Conservation (phyloP, 2,888 invertebrate species). For the Metallyticus violacea region DNA sequence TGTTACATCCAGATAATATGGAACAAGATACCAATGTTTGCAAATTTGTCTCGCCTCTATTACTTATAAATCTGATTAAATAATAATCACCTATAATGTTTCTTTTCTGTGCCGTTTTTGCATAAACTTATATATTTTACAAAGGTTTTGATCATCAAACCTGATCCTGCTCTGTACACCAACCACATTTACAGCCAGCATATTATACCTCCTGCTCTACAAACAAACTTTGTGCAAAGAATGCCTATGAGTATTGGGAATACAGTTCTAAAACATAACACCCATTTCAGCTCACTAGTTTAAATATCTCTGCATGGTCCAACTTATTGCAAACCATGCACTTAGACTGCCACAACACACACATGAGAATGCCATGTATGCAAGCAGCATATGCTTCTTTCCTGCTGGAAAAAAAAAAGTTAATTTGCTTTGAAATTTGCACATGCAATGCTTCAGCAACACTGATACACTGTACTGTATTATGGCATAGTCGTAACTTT, state of each 20-base stretch:
- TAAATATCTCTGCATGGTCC: neutral
- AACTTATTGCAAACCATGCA: neutral
- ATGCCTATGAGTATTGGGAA: neutral
- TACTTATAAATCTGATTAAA: too few relatives aligned
- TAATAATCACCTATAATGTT: too few relatives aligned
- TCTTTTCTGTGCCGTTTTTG: too few relatives aligned
- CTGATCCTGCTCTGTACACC: neutral
- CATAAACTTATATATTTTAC: too few relatives aligned
- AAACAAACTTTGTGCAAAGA: too few relatives aligned
- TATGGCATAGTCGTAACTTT: conserved; percentile 3
- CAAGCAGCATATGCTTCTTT: neutral
- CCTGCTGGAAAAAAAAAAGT: neutral
- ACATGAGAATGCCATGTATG: neutral
- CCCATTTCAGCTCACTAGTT: neutral
- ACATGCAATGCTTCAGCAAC: conserved; percentile 10
- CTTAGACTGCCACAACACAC: neutral
- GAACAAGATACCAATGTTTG: too few relatives aligned
- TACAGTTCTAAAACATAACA: neutral
- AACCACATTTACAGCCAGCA: neutral
- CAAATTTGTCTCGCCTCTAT: too few relatives aligned
- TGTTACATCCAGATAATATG: too few relatives aligned
- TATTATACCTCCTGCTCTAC: neutral
- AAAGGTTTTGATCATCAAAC: too few relatives aligned
- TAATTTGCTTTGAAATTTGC: neutral
- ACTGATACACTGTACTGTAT: conserved; percentile 1